Conservation (phyloP, 1,140 invertebrate species). For the Andrena cerasifolii region DNA sequence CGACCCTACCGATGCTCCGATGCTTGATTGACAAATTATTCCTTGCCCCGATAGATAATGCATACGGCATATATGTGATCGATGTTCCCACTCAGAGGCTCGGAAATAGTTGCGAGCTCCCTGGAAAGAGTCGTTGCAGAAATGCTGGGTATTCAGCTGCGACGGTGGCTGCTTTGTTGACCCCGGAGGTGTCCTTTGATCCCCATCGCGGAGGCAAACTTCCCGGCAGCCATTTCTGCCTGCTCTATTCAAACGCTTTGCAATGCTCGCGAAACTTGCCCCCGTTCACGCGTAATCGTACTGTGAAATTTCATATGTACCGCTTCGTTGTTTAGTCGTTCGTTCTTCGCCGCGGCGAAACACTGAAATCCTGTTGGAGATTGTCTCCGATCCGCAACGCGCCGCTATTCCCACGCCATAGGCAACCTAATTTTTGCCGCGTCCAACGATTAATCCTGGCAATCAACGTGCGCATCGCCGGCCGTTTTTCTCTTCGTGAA, state of each 20-base stretch:
- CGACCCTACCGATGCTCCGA: neutral
- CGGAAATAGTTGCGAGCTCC: neutral
- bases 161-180: neutral
- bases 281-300: conserved; percentile 31
- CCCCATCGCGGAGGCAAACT: neutral
- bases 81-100: neutral
- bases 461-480: conserved; percentile 28
- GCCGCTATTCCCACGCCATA: too few species aligned
- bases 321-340: conserved; percentile 1
- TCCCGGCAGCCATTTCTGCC: conserved; percentile 42
- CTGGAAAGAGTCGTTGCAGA: neutral
- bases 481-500: conserved; percentile 29
- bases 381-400: too few species aligned
- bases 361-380: conserved; percentile 28
- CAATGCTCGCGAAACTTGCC: conserved; percentile 51
- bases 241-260: conserved; percentile 54
- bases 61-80: neutral
- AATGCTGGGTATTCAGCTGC: neutral
- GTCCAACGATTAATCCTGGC: conserved; percentile 34
- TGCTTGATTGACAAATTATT: conserved; percentile 27
- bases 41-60: neutral
- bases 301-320: conserved; percentile 61
- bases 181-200: neutral
- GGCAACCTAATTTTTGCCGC: conserved; percentile 8
- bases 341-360: neutral